Evolutionary conservation across 2,888 invertebrate genomes (phyloP).

Genomic region (Tenthredo notha): DNA sequence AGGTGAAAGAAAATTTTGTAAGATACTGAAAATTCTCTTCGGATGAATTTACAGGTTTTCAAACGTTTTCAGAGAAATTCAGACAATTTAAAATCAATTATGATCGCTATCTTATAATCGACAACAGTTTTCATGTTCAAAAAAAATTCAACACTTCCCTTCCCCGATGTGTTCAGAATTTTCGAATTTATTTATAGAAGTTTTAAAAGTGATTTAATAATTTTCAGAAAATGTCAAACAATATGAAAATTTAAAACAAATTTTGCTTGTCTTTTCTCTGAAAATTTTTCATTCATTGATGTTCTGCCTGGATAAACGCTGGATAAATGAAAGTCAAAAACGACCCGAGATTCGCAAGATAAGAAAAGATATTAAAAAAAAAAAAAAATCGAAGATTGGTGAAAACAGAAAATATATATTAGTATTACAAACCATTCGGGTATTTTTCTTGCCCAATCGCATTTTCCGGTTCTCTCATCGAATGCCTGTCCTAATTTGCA

Average conservation of each 20-base stretch:
- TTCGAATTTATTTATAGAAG: no score
- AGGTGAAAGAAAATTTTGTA: slow-evolving; percentile 61
- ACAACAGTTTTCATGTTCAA: no score
- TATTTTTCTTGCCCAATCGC: slow-evolving; percentile 93
- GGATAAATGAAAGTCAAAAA: neutral
- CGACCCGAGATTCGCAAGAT: neutral
- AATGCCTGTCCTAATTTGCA: slow-evolving; percentile 95
- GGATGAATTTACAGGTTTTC: no score
- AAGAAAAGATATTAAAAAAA: neutral
- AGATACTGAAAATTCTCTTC: slow-evolving; percentile 32
- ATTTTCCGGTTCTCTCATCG: slow-evolving; percentile 88
- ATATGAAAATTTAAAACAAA: neutral
- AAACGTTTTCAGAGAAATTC: no score
- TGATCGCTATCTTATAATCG: no score
- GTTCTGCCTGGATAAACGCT: neutral
- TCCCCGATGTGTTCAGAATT: no score
- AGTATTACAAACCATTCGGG: slow-evolving; percentile 89
- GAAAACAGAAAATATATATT: neutral
- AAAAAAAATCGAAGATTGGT: neutral
- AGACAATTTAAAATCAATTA: no score
- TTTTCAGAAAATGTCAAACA: no score
- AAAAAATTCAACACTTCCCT: no score
- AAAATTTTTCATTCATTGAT: neutral
- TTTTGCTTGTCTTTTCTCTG: neutral
- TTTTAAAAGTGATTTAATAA: no score